Base-by-base conservation (phyloP, 2,888 invertebrate genomes). In the Drosophila borborema region DNA sequence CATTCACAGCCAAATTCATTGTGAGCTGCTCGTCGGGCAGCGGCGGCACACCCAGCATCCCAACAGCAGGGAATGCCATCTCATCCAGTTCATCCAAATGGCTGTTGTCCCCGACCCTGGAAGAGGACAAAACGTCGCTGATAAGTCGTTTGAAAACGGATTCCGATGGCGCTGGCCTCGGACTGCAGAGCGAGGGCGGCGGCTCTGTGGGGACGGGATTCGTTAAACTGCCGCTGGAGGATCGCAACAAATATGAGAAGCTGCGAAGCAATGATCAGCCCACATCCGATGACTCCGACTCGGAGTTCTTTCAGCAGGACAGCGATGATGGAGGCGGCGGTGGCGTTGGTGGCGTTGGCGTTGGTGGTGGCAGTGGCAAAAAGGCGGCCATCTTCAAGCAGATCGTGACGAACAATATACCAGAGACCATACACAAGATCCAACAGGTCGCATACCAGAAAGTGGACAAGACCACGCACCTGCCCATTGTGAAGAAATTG, bases 231-330 rank as follows among this genome's bases (percentile, higher is more conserved):
- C 96, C 96, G 0, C 80, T 95, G 6, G 96, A 96, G 84, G 96
- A 96, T 91, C 94, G 96, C 38, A 96, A 96, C 23, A 96, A 96
- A 86, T 97, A 97, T 89, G 96, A 96, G 86, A 96, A 97, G 91
- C 93, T 97, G 54, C 94, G 95, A 2, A 95, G 94, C 88, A 95
- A 95, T 77, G 95, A 95, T 75, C 91, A 94, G 53, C 91, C 92
- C 31, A 95, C 94, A 48, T 94, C 93, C 69, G 94, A 94, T 80
- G 94, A 94, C 83, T 94, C 94, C 49, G 93, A 93, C 67, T 94
- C 94, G 45, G 93, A 93, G 74, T 92, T 91, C 70, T 93, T 92
- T 72, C 92, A 92, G 72, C 93, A 93, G 68, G 92, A 92, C 69
- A 86, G 90, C 60, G 84, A 84, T 12, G 89, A 89, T 10, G 77